Percentiles rank a stretch among this genome's conserved stretches.
Evolutionary conservation across 2,888 invertebrate species (phyloP).

Genomic region (Thelaira solivaga): DNA sequence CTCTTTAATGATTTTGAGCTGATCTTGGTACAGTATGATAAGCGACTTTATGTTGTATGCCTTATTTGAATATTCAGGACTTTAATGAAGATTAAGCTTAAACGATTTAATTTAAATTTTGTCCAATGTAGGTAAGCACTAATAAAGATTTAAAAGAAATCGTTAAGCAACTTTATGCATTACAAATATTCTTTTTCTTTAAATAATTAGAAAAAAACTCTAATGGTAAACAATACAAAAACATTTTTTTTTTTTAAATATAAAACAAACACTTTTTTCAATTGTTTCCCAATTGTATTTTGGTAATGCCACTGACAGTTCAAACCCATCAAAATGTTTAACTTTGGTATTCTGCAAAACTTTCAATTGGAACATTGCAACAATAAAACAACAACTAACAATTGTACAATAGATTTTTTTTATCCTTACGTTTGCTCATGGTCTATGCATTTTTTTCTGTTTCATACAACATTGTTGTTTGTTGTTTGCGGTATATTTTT

Average conservation of each 20-base stretch:
- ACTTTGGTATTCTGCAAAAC: conserved; percentile 50
- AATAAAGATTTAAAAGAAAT: too few species aligned
- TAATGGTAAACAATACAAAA: not conserved
- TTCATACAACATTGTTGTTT: conserved; percentile 36
- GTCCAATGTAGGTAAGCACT: too few species aligned
- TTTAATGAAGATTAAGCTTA: too few species aligned
- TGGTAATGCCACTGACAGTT: conserved; percentile 57
- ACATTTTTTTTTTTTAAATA: not conserved
- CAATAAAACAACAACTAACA: conserved; percentile 40
- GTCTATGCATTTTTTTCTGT: conserved; percentile 10
- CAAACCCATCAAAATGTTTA: conserved; percentile 58
- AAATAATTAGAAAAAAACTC: not conserved
- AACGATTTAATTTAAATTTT: too few species aligned
- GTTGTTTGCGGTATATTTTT: conserved; percentile 18
- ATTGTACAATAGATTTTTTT: conserved; percentile 28
- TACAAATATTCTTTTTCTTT: too few species aligned
- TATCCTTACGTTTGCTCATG: conserved; percentile 8
- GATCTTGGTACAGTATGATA: too few species aligned
- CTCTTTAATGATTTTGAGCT: too few species aligned
- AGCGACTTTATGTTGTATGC: too few species aligned
- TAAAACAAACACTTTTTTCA: not conserved
- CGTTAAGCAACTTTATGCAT: too few species aligned
- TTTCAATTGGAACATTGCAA: conserved; percentile 53
- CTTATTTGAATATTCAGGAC: too few species aligned
- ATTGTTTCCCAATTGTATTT: conserved; percentile 31